Evolutionary conservation across 1,140 invertebrate genomes (phyloP).

Genomic region (Wasmannia auropunctata): DNA sequence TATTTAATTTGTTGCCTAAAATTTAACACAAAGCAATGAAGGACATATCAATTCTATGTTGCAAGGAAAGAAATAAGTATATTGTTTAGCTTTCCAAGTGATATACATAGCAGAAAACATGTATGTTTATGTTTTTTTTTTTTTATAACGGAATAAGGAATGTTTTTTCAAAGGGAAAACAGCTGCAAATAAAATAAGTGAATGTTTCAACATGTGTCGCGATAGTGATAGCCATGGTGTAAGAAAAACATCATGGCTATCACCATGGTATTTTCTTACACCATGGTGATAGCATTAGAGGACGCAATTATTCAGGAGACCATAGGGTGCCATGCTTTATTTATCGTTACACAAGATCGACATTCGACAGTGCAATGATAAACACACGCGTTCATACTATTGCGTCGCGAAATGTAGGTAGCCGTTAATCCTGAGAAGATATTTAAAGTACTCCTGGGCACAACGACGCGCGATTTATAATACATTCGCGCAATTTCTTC

Average conservation of each 20-base stretch:
- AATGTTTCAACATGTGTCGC: no score
- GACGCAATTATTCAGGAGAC: not conserved
- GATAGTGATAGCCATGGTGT: no score
- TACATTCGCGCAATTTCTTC: not conserved
- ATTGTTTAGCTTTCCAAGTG: not conserved
- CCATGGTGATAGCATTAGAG: not conserved
- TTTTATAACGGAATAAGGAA: not conserved
- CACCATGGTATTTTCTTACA: no score
- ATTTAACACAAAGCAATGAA: not conserved
- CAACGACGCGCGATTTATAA: not conserved
- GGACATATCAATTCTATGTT: not conserved
- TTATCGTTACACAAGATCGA: not conserved
- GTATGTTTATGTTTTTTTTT: not conserved
- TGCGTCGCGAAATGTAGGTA: not conserved
- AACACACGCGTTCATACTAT: not conserved
- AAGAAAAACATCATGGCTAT: no score
- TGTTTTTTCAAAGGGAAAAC: no score
- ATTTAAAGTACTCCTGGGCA: not conserved
- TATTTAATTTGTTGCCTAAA: conserved; percentile 17
- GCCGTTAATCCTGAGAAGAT: not conserved
- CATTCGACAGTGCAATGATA: not conserved
- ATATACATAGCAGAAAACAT: not conserved
- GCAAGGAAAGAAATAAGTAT: not conserved
- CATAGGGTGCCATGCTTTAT: not conserved
- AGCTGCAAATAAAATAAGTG: no score